A percentile compares a stretch with the other conserved stretches of the same genome.
phyloP scores from a whole-genome alignment of 2,797 vertebrate genomes.

The Dendrocincla fuliginosa region DNA sequence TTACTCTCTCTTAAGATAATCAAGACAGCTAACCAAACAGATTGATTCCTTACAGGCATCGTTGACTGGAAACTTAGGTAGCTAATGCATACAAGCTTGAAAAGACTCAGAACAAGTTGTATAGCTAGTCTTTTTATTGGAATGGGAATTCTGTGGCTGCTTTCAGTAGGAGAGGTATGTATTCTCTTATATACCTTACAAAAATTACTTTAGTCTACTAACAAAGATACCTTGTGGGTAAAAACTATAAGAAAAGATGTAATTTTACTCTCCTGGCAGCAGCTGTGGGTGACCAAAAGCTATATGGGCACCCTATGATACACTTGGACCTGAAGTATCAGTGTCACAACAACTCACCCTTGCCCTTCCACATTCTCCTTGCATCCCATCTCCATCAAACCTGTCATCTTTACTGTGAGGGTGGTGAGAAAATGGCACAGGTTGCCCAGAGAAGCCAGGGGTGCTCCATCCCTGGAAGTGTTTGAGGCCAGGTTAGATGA shows the following conservation, averaged over 20 bases:
- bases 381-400: not conserved
- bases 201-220: not conserved
- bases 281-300: not conserved
- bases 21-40: not conserved
- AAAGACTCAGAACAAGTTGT: not conserved
- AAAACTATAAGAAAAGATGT: not conserved
- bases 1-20: not conserved
- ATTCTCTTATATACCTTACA: not conserved
- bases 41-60: not conserved
- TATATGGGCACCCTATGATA: fast-evolving
- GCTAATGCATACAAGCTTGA: not conserved
- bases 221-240: not conserved
- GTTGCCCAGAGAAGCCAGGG: not conserved
- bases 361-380: not conserved
- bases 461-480: not conserved
- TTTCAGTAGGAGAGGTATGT: not conserved
- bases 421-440: too few relatives aligned
- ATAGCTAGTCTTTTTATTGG: not conserved
- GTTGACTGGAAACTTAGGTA: not conserved
- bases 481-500: not conserved
- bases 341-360: not conserved
- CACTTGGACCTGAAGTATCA: not conserved
- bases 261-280: not conserved
- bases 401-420: not conserved
- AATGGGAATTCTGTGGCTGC: not conserved